Evolutionary conservation across 2,888 invertebrate genomes (phyloP).

Genomic region (Machimus rusticus): DNA sequence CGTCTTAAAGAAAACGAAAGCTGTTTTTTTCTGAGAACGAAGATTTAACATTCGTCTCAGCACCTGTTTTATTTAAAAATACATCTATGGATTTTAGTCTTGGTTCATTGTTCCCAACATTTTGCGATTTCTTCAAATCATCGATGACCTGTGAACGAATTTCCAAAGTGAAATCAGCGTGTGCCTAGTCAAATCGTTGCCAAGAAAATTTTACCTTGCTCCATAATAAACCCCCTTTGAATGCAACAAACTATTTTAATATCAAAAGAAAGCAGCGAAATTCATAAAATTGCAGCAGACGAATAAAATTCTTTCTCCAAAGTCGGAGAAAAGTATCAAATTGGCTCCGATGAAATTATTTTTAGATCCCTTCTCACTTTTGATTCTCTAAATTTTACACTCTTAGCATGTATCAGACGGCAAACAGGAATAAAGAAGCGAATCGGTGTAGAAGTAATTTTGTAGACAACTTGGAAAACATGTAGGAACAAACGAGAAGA

Average conservation of each 20-base stretch:
- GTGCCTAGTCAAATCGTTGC: background rate
- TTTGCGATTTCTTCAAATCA: background rate
- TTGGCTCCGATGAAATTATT: background rate
- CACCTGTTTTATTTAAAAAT: background rate
- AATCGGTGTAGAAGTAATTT: background rate
- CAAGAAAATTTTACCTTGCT: background rate
- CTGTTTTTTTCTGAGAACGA: background rate
- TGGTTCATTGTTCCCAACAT: background rate
- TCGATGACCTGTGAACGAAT: background rate
- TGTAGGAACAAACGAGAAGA: background rate
- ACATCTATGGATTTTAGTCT: background rate
- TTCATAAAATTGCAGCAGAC: background rate
- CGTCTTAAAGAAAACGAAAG: background rate
- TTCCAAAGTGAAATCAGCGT: background rate
- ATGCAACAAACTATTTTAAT: background rate
- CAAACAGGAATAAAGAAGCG: background rate
- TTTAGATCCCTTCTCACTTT: background rate
- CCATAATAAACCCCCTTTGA: background rate
- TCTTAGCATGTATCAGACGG: background rate
- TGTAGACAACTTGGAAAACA: background rate
- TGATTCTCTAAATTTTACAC: background rate
- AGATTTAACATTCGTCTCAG: background rate
- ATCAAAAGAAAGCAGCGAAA: background rate
- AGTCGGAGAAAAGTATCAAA: background rate
- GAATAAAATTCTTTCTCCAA: background rate